Base-by-base conservation (phyloP, 2,797 vertebrate species). In the Pipistrellus pipistrellus region DNA sequence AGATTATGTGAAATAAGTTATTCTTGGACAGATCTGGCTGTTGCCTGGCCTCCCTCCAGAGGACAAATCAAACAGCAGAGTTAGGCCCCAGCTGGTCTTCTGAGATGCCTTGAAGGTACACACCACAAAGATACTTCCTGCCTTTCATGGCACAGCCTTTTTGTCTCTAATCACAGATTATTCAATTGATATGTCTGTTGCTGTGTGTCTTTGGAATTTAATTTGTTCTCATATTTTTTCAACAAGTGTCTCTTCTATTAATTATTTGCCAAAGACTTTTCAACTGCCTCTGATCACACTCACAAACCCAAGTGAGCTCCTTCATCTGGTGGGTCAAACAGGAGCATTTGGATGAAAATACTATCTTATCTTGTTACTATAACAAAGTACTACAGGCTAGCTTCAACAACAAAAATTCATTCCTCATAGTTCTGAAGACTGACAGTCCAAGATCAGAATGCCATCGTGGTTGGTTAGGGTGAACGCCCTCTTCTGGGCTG, bases 181-280 rank as follows among this genome's bases (percentile, higher is more conserved):
- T 59, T 59, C 46, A 59, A 35, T 3, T 41, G 17, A 77, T 77
- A 13, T 5, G 27, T 64, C 20, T 10, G 59, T 91, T 88, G 21
- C 23, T 64, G 9, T 18, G 3, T 27, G 6, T 11, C 32, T 82
- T 66, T 82, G 32, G 11, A 72, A 66, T 72, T 73, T 51, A 85
- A 59, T 95, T 82, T 85, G 23, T 46, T 81, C 13, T 85, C 27
- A 7, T 68, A 27, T 84, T 64, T 80, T 90, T 85, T 59, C 32
- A 81, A 41, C 30, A 95, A 38, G 2, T 69, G 14, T 78, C 53
- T 73, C 21, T 68, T 69, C 30, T 66, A n/a, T 85, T 57, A 25
- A 92, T 84, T 25, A 88, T n/a, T 71, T 85, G 6, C 6, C 41
- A 81, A 85, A 46, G 53, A 32, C 55, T 41, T 44, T 27, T 82